Evolutionary conservation across 2,797 vertebrate species (phyloP), one percentile per base, ranked within the genome.

Genomic region (Rhynchotus rufescens): DNA sequence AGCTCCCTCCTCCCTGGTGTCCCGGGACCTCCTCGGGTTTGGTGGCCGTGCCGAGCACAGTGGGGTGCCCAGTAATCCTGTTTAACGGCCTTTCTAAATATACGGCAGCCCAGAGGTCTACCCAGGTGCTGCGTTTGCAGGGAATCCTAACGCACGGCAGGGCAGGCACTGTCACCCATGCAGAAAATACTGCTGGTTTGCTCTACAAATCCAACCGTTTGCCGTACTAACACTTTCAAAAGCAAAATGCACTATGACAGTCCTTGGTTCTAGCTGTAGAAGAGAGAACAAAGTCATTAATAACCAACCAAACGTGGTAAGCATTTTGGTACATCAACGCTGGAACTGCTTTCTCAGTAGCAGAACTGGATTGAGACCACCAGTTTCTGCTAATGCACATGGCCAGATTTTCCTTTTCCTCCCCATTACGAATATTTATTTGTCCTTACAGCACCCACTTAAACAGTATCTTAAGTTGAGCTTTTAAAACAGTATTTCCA

Each of bases 31-130:
- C 10, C 77, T 54, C 86, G 36, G 62, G 76, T 38, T 80, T 42
- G n/a, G n/a, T n/a, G n/a, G n/a, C n/a, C n/a, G n/a, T n/a, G n/a
- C 77, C 9, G 61, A 51, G 84, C 69, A 73, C 44, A 30, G 12
- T 9, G 6, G 42, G 47, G 21, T 40, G 52, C 49, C 30, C n/a
- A 9, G 40, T 72, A 89, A 91, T 52, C 64, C 86, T 52, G 62
- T 66, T 77, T 78, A 88, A 95, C 71, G 94, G 86, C 71, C 87
- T 84, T 83, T 71, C 94, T 78, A 88, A 94, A 93, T 95, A 93
- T 17, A 89, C 3, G 71, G 75, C 80, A 94, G 67, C 78, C 85
- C 64, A 49, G 26, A 66, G 83, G 96, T 94, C 87, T 56, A 83
- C 74, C 91, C 92, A 54, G 36, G 81, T 88, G 81, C 78, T 52